Percentiles rank a stretch among this genome's conserved stretches.
Evolutionary conservation across 1,140 invertebrate species (phyloP).

Genomic region (Xylocopa sonorina): DNA sequence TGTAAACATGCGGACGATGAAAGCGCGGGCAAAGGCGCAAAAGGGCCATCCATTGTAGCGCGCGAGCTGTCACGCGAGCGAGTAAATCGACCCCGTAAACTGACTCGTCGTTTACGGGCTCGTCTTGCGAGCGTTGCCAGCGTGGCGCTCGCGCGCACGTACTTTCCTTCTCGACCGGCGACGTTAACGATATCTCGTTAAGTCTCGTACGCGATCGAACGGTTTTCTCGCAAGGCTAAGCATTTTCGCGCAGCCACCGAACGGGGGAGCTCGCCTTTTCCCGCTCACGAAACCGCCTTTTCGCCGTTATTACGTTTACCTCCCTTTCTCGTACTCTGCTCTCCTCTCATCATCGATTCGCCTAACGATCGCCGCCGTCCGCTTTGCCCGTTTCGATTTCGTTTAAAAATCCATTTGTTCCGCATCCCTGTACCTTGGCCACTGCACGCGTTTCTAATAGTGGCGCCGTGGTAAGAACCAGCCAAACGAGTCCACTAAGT

Average conservation of each 20-base stretch:
- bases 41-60: conserved; percentile 29
- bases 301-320: conserved; percentile 26
- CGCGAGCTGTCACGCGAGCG: conserved; percentile 1
- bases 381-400: not conserved
- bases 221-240: conserved; percentile 43
- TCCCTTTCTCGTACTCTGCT: no score
- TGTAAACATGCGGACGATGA: not conserved
- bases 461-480: conserved; percentile 35
- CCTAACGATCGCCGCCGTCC: conserved; percentile 28
- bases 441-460: conserved; percentile 4
- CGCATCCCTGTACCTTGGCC: no score
- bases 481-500: not conserved
- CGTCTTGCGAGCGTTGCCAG: not conserved
- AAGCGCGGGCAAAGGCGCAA: not conserved
- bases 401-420: conserved; percentile 33
- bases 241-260: conserved; percentile 26
- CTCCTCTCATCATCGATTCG: not conserved
- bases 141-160: not conserved
- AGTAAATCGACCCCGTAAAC: conserved; percentile 44
- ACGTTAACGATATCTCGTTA: conserved; percentile 66
- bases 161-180: conserved; percentile 43
- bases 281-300: conserved; percentile 3
- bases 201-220: conserved; percentile 49
- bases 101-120: conserved; percentile 21
- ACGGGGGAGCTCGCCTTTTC: not conserved